phyloP scores from a whole-genome alignment of 2,113 vertebrate species.

The Crotalus viridis region DNA sequence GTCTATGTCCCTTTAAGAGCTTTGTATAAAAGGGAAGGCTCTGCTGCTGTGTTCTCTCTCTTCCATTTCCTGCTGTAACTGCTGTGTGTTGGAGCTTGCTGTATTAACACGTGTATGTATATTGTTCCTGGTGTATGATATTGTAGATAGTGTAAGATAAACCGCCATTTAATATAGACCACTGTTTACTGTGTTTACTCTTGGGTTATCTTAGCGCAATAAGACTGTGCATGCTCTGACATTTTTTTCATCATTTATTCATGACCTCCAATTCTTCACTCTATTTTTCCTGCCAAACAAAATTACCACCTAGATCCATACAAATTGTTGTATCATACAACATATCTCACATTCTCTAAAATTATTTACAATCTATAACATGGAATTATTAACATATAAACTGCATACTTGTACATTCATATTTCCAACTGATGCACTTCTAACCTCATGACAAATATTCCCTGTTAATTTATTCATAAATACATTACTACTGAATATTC shows the following conservation, averaged over 20 bases:
- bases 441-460: neutral
- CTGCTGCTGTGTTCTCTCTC: too few relatives aligned
- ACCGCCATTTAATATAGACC: too few relatives aligned
- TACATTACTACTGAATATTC: neutral
- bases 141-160: too few relatives aligned
- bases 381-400: neutral
- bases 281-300: neutral
- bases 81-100: too few relatives aligned
- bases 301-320: neutral
- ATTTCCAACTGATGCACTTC: neutral
- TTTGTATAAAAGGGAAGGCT: too few relatives aligned
- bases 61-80: too few relatives aligned
- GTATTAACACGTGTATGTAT: too few relatives aligned
- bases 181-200: too few relatives aligned
- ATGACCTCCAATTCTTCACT: neutral
- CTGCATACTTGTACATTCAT: neutral
- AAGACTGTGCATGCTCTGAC: too few relatives aligned
- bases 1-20: too few relatives aligned
- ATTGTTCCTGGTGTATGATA: too few relatives aligned
- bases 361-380: neutral
- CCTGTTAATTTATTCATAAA: neutral
- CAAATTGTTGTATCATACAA: neutral
- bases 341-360: neutral
- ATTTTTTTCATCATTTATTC: neutral
- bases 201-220: too few relatives aligned